Conservation (phyloP, 2,888 invertebrate species). For the Synergus gifuensis region DNA sequence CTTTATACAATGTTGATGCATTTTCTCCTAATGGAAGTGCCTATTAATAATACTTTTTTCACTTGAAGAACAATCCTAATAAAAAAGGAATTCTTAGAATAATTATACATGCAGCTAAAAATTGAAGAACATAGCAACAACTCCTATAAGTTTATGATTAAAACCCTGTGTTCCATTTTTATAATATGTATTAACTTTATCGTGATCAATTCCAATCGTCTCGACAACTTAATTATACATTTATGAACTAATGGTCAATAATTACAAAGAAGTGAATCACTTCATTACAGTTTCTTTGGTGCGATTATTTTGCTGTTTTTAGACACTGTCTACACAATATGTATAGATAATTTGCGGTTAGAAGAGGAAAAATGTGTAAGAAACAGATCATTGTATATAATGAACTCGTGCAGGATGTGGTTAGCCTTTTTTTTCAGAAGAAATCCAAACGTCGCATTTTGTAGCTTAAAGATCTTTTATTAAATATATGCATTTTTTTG, state of each 20-base stretch:
- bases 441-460: neutral
- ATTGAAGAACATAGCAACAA: neutral
- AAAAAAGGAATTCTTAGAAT: neutral
- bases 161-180: neutral
- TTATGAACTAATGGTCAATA: slow-evolving; percentile 28
- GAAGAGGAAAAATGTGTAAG: neutral
- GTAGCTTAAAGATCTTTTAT: neutral
- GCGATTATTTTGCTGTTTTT: neutral
- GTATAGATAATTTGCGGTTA: slow-evolving; percentile 21
- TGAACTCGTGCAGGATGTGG: slow-evolving; percentile 7
- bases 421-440: neutral
- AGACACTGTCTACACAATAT: slow-evolving; percentile 7
- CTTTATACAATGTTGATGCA: no score
- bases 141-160: neutral
- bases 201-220: slow-evolving; percentile 7
- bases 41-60: no score
- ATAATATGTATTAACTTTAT: neutral
- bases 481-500: neutral
- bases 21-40: no score
- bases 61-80: no score
- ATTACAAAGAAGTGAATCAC: slow-evolving; percentile 31
- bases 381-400: slow-evolving; percentile 17
- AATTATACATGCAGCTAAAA: no score
- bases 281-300: slow-evolving; percentile 1
- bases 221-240: slow-evolving; percentile 35